Conservation (phyloP, 2,113 vertebrate species). For the Chlamydotis undulata region DNA sequence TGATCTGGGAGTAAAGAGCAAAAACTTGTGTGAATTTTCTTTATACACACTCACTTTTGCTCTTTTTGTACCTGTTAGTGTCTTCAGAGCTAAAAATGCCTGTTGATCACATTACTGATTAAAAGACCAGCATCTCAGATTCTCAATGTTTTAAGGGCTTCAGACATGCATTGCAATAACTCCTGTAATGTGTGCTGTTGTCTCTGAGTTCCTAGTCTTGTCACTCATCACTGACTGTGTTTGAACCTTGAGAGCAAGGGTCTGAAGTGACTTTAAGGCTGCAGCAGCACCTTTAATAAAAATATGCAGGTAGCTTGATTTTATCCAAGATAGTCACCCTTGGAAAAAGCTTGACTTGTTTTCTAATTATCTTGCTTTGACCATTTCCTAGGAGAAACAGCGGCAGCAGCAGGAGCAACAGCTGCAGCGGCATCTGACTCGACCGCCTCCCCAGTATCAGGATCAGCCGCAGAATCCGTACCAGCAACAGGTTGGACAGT, state of each 20-base stretch:
- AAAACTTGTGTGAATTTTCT: background rate
- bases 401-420: slow-evolving; percentile 90
- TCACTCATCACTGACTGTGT: background rate
- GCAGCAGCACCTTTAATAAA: background rate
- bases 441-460: slow-evolving; percentile 95
- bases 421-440: slow-evolving; percentile 91
- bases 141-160: background rate
- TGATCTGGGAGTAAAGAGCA: background rate
- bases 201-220: background rate
- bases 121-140: background rate
- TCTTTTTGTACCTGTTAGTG: background rate
- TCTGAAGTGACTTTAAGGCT: background rate
- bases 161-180: background rate
- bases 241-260: background rate
- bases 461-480: slow-evolving; percentile 90
- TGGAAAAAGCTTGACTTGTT: background rate
- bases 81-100: background rate
- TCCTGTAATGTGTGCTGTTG: background rate
- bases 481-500: slow-evolving; percentile 86
- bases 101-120: background rate
- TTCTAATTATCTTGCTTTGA: background rate
- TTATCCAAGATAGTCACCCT: background rate
- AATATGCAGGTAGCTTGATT: background rate
- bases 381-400: slow-evolving; percentile 86
- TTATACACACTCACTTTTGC: background rate